Conservation (phyloP, 2,113 vertebrate species). For the Megaceryle torquata region DNA sequence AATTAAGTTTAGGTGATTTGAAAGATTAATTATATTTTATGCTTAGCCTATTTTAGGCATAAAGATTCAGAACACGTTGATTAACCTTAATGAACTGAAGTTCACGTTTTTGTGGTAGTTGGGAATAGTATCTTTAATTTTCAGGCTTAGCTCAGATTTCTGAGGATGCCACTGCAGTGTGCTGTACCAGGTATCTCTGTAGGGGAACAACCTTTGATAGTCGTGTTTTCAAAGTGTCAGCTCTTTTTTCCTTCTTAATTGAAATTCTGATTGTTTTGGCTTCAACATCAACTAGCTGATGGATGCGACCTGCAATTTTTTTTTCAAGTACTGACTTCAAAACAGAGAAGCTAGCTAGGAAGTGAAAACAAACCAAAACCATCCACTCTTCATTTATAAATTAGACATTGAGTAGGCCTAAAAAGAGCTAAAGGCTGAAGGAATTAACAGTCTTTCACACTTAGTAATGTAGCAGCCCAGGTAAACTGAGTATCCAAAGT, state of each 20-base stretch:
- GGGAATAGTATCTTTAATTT: not conserved
- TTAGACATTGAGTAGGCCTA: not conserved
- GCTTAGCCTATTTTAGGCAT: not conserved
- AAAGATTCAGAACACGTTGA: not conserved
- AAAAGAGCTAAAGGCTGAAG: not conserved
- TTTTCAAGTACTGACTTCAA: not conserved
- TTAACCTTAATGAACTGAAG: not conserved
- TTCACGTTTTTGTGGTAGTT: not conserved
- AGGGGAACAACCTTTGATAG: not conserved
- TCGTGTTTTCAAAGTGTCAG: not conserved
- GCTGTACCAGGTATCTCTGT: fast-evolving
- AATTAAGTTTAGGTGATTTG: not conserved
- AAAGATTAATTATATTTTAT: not conserved
- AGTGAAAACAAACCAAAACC: not conserved
- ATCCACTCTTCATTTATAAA: not conserved
- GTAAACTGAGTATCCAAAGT: not conserved
- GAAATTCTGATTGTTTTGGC: not conserved
- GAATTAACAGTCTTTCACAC: not conserved
- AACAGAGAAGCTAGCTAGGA: not conserved
- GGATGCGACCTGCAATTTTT: not conserved
- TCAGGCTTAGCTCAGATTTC: not conserved
- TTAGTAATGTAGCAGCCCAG: not conserved
- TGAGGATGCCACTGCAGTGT: fast-evolving
- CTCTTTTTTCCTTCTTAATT: not conserved
- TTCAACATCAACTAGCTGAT: not conserved